Evolutionary conservation across 1,140 invertebrate genomes (phyloP).

Genomic region (Chionoecetes opilio): DNA sequence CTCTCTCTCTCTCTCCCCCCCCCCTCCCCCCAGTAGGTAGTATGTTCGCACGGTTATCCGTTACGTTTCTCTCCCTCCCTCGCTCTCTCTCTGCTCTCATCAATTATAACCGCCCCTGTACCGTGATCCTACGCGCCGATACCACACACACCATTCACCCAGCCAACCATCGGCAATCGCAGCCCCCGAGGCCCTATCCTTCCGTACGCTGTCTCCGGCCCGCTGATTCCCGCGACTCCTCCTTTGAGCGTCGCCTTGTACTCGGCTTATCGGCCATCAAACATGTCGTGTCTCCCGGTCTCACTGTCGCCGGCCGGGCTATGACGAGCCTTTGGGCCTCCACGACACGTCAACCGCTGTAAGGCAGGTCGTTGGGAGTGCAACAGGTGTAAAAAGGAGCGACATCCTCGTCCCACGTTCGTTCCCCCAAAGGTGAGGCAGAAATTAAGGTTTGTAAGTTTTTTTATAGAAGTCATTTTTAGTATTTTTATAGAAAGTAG

Average conservation of each 20-base stretch:
- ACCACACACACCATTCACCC: conserved; percentile 46
- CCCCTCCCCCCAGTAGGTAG: not conserved
- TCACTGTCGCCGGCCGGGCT: not conserved
- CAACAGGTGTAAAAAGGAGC: conserved; percentile 43
- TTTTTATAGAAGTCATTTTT: too few relatives aligned
- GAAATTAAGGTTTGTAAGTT: too few relatives aligned
- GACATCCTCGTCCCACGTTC: not conserved
- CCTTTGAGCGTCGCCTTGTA: conserved; percentile 33
- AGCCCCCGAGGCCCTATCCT: not conserved
- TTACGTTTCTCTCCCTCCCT: conserved; percentile 30
- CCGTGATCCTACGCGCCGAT: not conserved
- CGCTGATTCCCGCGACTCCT: not conserved
- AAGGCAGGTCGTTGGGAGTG: conserved; percentile 4
- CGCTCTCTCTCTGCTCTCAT: not conserved
- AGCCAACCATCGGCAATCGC: conserved; percentile 36
- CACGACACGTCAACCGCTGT: not conserved
- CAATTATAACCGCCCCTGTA: not conserved
- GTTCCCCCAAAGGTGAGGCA: not conserved
- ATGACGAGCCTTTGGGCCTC: conserved; percentile 20
- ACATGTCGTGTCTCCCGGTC: conserved; percentile 28
- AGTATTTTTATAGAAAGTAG: too few relatives aligned
- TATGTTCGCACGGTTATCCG: not conserved
- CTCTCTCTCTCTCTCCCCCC: not conserved
- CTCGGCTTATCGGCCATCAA: conserved; percentile 46
- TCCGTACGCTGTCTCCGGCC: not conserved